These are phyloP conservation scores for Gallinago media DNA, from an alignment of 2,113 vertebrate species.

Conservation along the genomic window DNA sequence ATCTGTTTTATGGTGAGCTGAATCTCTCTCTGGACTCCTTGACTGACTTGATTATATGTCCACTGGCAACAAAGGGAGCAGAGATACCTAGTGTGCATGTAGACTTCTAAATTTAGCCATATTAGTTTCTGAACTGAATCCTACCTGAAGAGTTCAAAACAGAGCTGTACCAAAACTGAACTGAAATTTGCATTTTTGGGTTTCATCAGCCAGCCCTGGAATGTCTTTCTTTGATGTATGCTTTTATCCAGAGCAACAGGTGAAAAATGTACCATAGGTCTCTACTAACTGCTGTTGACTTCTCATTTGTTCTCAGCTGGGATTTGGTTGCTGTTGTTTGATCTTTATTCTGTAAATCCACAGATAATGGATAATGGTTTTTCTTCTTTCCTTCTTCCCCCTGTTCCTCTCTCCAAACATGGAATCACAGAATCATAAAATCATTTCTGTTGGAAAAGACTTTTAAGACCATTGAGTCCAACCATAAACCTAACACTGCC, in stretches of 20 bases:
- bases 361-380: neutral
- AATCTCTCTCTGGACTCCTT: neutral
- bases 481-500: neutral
- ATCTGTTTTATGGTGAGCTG: neutral
- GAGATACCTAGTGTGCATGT: neutral
- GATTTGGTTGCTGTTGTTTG: neutral
- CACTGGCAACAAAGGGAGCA: neutral
- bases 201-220: neutral
- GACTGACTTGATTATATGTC: neutral
- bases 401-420: neutral
- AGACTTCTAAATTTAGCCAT: neutral
- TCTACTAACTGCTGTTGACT: neutral
- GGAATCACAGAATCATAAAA: neutral
- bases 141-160: neutral
- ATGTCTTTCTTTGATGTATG: neutral
- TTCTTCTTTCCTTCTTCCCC: neutral
- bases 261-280: neutral
- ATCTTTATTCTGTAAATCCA: neutral
- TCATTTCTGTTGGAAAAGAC: neutral
- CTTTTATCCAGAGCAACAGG: neutral
- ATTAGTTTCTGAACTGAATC: neutral
- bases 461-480: rapidly evolving
- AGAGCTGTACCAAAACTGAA: neutral
- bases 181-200: neutral
- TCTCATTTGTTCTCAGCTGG: neutral